Conservation (phyloP, 2,797 vertebrate genomes). For the Hippocampus kuda region DNA sequence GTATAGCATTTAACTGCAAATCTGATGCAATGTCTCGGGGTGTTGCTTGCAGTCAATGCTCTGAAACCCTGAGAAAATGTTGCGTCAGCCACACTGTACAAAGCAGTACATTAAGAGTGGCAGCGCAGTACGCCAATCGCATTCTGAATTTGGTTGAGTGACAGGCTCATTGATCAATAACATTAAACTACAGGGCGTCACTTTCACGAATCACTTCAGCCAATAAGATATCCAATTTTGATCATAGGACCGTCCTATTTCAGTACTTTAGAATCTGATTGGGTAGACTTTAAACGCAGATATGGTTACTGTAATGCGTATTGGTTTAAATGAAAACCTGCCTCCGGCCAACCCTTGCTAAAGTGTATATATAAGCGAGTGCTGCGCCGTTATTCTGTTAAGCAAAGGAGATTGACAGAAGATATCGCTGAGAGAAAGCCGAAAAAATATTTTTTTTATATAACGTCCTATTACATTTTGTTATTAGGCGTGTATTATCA, state of each 20-base stretch:
- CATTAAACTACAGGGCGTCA: accelerated
- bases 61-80: constrained; percentile 53
- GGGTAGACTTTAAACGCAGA: not conserved
- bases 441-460: not conserved
- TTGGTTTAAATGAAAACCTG: constrained; percentile 30
- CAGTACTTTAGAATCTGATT: constrained; percentile 29
- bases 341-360: not conserved
- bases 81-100: constrained; percentile 62
- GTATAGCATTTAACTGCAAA: too few relatives aligned
- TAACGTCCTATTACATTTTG: accelerated
- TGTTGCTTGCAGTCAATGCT: constrained; percentile 6
- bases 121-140: constrained; percentile 39
- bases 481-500: too few relatives aligned
- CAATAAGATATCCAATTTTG: constrained; percentile 23
- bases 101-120: constrained; percentile 19
- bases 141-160: not conserved
- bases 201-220: not conserved
- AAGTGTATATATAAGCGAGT: constrained; percentile 30
- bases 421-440: accelerated
- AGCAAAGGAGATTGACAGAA: not conserved
- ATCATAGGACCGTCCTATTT: constrained; percentile 5
- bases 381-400: constrained; percentile 19
- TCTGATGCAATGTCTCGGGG: constrained; percentile 60
- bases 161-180: constrained; percentile 29
- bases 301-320: constrained; percentile 5